Evolutionary conservation across 1,140 invertebrate genomes (phyloP).

Genomic region (Wasmannia auropunctata): DNA sequence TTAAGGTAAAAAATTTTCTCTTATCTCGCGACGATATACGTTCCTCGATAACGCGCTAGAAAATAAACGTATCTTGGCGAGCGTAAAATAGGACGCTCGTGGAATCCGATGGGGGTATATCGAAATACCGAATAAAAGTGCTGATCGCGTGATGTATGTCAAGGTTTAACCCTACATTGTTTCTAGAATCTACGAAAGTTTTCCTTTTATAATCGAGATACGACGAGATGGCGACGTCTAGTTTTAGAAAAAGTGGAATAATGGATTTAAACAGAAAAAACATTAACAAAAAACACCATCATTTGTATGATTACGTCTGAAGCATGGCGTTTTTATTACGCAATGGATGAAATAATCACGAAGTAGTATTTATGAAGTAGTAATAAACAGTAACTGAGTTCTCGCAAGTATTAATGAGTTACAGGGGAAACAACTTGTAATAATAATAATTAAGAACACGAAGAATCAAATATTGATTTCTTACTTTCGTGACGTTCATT

Average conservation of each 20-base stretch:
- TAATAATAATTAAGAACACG: neutral
- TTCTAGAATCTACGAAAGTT: slow-evolving; percentile 23
- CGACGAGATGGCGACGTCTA: neutral
- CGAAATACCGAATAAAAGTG: slow-evolving; percentile 25
- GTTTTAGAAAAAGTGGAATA: neutral
- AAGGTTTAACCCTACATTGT: slow-evolving; percentile 29
- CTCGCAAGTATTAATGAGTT: neutral
- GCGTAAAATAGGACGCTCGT: slow-evolving; percentile 41
- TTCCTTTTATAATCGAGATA: slow-evolving; percentile 24
- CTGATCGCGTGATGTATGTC: slow-evolving; percentile 53
- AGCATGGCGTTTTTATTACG: neutral
- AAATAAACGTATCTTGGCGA: neutral
- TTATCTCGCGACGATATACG: neutral
- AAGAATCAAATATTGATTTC: neutral
- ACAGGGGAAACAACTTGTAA: neutral
- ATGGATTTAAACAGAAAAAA: slow-evolving; percentile 3
- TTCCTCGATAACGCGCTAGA: neutral
- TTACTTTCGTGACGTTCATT: neutral
- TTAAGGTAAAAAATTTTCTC: neutral
- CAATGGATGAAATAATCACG: neutral
- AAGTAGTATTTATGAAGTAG: neutral
- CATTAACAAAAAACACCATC: neutral
- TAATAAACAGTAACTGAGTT: neutral
- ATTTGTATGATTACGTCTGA: neutral
- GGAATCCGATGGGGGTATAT: slow-evolving; percentile 20